Percentiles rank a stretch among this genome's conserved stretches.
Evolutionary conservation across 1,140 invertebrate species (phyloP).

Genomic region (Brachionus koreanus): DNA sequence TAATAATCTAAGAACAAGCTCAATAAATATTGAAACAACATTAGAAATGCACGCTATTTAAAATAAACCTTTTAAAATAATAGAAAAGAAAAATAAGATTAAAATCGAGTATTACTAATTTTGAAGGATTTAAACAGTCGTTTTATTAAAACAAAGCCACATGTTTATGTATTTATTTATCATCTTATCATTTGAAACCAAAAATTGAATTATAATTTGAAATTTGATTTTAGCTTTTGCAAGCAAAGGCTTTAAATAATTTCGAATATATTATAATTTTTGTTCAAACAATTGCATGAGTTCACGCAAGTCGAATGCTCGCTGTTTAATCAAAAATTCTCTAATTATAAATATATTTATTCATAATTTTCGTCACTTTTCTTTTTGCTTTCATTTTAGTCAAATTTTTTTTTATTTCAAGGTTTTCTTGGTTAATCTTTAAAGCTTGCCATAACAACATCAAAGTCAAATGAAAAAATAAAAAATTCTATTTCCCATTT

Average conservation of each 20-base stretch:
- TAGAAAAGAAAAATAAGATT: too few species aligned
- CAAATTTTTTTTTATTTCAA: not conserved
- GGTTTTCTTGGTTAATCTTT: not conserved
- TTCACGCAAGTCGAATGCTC: not conserved
- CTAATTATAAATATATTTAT: not conserved
- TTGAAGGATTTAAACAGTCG: not conserved
- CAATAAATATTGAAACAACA: too few species aligned
- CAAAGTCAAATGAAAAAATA: not conserved
- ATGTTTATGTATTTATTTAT: not conserved
- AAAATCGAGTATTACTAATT: too few species aligned
- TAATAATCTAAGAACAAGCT: too few species aligned
- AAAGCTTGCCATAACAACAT: not conserved
- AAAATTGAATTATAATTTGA: not conserved
- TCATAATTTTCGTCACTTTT: constrained; percentile 3
- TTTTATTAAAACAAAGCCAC: not conserved
- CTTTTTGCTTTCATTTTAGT: not conserved
- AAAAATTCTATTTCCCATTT: not conserved
- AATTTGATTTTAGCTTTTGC: not conserved
- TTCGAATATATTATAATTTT: not conserved
- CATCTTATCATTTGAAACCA: not conserved
- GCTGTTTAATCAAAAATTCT: not conserved
- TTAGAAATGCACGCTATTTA: too few species aligned
- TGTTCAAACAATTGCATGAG: not conserved
- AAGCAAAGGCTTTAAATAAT: not conserved
- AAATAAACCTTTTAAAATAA: too few species aligned